Percentiles rank a stretch among this genome's conserved stretches.
These are phyloP conservation scores for Acanthoscelides obtectus DNA, from an alignment of 2,888 invertebrate genomes.

Conservation along the genomic window DNA sequence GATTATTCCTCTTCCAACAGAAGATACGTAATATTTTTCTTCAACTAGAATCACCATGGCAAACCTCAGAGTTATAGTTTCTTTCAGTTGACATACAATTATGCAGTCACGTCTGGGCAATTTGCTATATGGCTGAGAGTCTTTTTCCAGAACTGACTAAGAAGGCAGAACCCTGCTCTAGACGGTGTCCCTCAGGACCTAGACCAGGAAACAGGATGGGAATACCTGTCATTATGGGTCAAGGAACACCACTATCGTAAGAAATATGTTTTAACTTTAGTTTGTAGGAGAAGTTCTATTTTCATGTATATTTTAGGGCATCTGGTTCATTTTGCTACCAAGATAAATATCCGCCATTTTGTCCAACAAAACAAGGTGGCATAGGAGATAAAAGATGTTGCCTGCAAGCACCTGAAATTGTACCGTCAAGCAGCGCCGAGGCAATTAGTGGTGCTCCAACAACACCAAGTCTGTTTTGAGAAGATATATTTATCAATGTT, in stretches of 20 bases:
- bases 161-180: constrained; percentile 65
- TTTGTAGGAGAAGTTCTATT: too few species aligned
- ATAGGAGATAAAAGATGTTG: constrained; percentile 67
- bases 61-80: too few species aligned
- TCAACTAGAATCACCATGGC: too few species aligned
- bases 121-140: constrained; percentile 77
- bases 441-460: neutral
- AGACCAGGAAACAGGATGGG: constrained; percentile 53
- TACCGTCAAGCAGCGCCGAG: constrained; percentile 15
- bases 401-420: constrained; percentile 32
- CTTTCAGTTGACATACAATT: constrained; percentile 60
- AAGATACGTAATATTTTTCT: too few species aligned
- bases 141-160: constrained; percentile 54
- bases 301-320: constrained; percentile 47
- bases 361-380: constrained; percentile 53
- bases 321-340: constrained; percentile 67
- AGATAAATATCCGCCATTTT: constrained; percentile 64
- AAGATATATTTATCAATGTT: neutral
- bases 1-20: too few species aligned
- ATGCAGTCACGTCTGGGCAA: constrained; percentile 76
- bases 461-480: neutral
- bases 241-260: constrained; percentile 66
- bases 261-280: constrained; percentile 15
- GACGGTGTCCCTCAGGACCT: constrained; percentile 65
- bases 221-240: constrained; percentile 62